phyloP scores from a whole-genome alignment of 2,888 invertebrate genomes.

The Slavum lentiscoides region DNA sequence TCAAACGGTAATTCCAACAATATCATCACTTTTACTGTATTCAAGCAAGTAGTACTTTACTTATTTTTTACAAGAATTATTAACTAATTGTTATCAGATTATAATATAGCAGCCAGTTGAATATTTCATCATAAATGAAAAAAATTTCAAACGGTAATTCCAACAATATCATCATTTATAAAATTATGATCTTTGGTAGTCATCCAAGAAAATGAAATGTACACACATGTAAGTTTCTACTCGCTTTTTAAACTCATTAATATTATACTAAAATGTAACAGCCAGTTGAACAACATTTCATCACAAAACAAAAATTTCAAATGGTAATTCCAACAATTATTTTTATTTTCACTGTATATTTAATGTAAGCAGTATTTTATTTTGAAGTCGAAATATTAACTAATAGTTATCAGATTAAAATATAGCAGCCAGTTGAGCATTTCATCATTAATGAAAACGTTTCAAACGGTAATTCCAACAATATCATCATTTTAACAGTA shows the following conservation, averaged over 20 bases:
- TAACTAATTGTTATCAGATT: constrained; percentile 24
- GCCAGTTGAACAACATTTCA: constrained; percentile 22
- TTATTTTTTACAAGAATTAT: not conserved
- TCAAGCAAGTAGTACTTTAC: too few species aligned
- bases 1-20: constrained; percentile 34
- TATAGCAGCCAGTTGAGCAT: constrained; percentile 33
- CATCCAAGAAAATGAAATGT: too few species aligned
- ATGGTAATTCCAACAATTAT: constrained; percentile 36
- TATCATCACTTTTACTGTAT: not conserved
- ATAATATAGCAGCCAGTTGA: constrained; percentile 50
- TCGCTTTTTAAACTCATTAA: too few species aligned
- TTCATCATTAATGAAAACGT: constrained; percentile 36
- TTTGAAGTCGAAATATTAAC: not conserved
- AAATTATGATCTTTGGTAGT: too few species aligned
- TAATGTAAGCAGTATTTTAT: too few species aligned
- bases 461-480: constrained; percentile 46
- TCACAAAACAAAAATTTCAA: constrained; percentile 46
- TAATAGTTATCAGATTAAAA: not conserved
- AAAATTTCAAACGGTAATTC: constrained; percentile 49
- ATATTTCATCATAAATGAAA: constrained; percentile 37
- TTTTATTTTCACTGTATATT: not conserved
- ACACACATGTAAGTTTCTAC: too few species aligned
- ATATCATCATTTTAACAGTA: not conserved
- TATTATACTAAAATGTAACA: constrained; percentile 17
- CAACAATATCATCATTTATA: constrained; percentile 45